These are phyloP conservation scores for Apeltes quadracus DNA, from an alignment of 2,113 vertebrate species.

Conservation along the genomic window DNA sequence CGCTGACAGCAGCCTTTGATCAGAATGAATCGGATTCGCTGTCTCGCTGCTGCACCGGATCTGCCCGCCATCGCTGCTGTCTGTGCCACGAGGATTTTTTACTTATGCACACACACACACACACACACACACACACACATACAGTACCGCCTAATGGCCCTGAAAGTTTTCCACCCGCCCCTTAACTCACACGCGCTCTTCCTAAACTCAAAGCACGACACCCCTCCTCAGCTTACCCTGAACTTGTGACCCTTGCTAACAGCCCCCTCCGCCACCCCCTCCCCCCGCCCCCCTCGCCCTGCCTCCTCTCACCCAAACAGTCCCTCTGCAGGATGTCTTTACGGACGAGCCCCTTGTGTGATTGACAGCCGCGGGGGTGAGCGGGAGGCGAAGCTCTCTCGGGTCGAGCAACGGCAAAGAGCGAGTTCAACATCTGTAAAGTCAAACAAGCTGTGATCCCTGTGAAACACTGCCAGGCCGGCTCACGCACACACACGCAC, in stretches of 20 bases:
- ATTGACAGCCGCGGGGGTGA: slow-evolving; percentile 64
- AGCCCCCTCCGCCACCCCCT: neutral
- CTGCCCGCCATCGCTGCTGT: slow-evolving; percentile 42
- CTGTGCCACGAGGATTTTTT: slow-evolving; percentile 11
- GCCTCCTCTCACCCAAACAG: neutral
- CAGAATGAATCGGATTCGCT: slow-evolving; percentile 70
- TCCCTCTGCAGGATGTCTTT: slow-evolving; percentile 53
- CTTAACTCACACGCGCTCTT: slow-evolving; percentile 35
- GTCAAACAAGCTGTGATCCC: slow-evolving; percentile 50
- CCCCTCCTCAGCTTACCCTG: slow-evolving; percentile 68
- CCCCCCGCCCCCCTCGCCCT: too few species aligned
- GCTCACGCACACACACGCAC: slow-evolving; percentile 1
- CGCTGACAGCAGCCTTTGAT: slow-evolving; percentile 77
- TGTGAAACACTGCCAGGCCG: slow-evolving; percentile 26
- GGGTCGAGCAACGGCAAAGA: slow-evolving; percentile 59
- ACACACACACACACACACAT: slow-evolving; percentile 29
- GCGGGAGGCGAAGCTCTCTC: slow-evolving; percentile 32
- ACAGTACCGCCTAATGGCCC: neutral
- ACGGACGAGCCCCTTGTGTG: slow-evolving; percentile 59
- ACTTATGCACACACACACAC: slow-evolving; percentile 24
- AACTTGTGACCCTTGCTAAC: slow-evolving; percentile 73
- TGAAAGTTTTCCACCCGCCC: slow-evolving; percentile 55
- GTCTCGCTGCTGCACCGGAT: slow-evolving; percentile 63
- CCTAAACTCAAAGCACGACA: slow-evolving; percentile 55
- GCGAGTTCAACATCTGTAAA: slow-evolving; percentile 66